Base-by-base conservation (phyloP, 2,888 invertebrate species). In the Criorhina ranunculi region DNA sequence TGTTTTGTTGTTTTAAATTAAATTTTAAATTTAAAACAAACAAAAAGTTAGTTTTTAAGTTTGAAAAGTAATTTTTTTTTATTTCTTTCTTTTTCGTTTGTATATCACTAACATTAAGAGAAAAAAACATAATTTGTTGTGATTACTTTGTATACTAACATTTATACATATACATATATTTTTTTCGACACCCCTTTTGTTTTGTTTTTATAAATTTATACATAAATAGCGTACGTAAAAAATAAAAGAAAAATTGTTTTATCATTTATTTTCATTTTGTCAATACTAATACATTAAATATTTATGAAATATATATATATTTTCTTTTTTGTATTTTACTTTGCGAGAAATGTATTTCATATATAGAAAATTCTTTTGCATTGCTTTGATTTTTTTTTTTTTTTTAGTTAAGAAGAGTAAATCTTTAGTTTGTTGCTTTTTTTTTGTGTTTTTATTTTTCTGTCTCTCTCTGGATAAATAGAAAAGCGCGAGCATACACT, bases 101-200 rank as follows among this genome's bases (percentile, higher is more conserved):
- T 24, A 24, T 24, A 42, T 8, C 64, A 75, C 75, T 83, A 75
- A 79, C 78, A 62, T 9, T 33, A 67, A 82, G 44, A 17, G 19
- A 72, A 53, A 72, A 42, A 55, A 12, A 19, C 51, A 59, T 42
- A 60, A 83, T 83, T 73, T 37, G 73, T 78, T 83, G 83, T 79
- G 78, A 83, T 83, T 80, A 53, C 67, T 81, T 82, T 81, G 72
- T 82, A 42, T 72, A 83, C 83, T 83, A 83, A 83, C 73, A 60
- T 31, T 44, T 8, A 64, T 59, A 57, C 57, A 67, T 49, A 12
- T n/a, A n/a, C n/a, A n/a, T n/a, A n/a, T n/a, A n/a, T n/a, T 66
- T 49, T 55, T 42, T 15, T 12, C 12, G 33, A 66, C 9, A 42
- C 46, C 24, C 24, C 51, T 55, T 40, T 57, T 12, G 29, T 75